phyloP scores from a whole-genome alignment of 2,797 vertebrate genomes.

The Lophius americanus region DNA sequence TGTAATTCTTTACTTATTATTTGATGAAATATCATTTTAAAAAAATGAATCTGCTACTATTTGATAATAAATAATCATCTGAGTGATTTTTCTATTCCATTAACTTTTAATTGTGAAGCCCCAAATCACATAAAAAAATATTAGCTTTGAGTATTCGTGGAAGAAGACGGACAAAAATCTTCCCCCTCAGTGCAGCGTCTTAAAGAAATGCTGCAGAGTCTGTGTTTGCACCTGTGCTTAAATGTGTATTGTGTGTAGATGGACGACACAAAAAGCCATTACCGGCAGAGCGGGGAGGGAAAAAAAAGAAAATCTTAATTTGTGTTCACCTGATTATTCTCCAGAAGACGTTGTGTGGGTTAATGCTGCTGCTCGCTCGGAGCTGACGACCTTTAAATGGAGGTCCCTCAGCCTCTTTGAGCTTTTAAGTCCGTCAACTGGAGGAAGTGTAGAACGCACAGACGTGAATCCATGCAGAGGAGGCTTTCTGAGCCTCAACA shows the following conservation, averaged over 20 bases:
- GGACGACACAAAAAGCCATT: constrained; percentile 15
- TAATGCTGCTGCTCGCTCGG: constrained; percentile 40
- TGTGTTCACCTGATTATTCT: constrained; percentile 38
- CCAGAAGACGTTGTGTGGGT: constrained; percentile 18
- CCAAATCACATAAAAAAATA: too few species aligned
- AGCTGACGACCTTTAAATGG: constrained; percentile 35
- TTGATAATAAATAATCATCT: too few species aligned
- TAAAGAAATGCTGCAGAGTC: not conserved
- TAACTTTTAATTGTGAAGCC: too few species aligned
- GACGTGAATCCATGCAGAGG: not conserved
- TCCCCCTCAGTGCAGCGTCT: not conserved
- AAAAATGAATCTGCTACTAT: too few species aligned
- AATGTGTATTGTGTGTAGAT: constrained; percentile 6
- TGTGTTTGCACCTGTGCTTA: constrained; percentile 2
- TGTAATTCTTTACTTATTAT: too few species aligned
- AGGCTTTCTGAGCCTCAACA: not conserved
- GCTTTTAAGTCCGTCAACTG: constrained; percentile 28
- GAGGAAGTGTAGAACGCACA: constrained; percentile 13
- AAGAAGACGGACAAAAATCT: not conserved
- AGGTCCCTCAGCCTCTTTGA: constrained; percentile 20
- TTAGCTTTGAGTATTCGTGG: not conserved
- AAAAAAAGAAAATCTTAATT: constrained; percentile 1
- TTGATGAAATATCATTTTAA: too few species aligned
- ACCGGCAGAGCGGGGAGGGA: not conserved
- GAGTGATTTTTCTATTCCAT: too few species aligned